phyloP scores from a whole-genome alignment of 2,113 vertebrate species.

The Paradoxurus hermaphroditus region DNA sequence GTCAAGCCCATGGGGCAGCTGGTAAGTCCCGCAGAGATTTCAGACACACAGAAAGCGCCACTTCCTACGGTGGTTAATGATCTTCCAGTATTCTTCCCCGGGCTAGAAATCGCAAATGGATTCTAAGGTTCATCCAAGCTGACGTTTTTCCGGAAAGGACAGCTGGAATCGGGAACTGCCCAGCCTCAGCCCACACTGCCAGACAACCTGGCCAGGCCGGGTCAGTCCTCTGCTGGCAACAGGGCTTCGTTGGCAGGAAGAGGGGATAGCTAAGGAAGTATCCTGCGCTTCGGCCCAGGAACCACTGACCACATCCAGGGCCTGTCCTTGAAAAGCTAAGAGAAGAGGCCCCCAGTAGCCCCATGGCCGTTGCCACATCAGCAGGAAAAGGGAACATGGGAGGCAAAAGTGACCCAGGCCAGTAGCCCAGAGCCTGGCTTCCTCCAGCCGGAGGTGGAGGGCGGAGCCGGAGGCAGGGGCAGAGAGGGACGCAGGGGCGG shows the following conservation, averaged over 20 bases:
- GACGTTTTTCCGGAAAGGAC: constrained; percentile 24
- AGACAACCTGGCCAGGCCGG: background rate
- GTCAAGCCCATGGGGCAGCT: background rate
- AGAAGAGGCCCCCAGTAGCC: background rate
- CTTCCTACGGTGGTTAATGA: background rate
- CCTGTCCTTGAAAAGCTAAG: background rate
- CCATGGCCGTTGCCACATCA: background rate
- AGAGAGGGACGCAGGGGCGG: too few species aligned
- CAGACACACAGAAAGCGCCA: background rate
- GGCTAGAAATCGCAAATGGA: background rate
- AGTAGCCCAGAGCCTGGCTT: background rate
- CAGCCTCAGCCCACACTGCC: background rate
- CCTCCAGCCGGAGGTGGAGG: background rate
- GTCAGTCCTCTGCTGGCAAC: background rate
- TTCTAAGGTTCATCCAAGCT: constrained; percentile 1
- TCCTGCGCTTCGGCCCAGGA: background rate
- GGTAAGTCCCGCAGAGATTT: background rate
- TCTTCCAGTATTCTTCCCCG: background rate
- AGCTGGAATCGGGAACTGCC: background rate
- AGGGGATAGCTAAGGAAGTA: background rate
- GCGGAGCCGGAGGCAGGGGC: rapidly evolving
- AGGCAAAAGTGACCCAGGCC: background rate
- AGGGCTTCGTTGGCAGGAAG: background rate
- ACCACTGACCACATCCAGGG: background rate
- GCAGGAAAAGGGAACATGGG: background rate